phyloP scores from a whole-genome alignment of 2,888 invertebrate species.

The Coleophora deauratella region DNA sequence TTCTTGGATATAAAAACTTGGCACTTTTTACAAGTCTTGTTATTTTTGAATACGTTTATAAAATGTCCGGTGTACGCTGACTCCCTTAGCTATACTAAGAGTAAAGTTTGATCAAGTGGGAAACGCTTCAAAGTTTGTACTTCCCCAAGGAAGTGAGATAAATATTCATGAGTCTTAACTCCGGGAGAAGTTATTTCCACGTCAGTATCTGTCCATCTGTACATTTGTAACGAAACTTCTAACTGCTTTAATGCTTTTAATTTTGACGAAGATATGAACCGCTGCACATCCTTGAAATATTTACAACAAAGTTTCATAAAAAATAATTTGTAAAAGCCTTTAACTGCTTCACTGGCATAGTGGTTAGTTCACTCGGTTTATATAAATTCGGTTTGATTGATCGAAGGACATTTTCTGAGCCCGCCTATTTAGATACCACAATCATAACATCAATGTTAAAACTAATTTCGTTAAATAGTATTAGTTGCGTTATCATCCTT shows the following conservation, averaged over 20 bases:
- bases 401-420: too few relatives aligned
- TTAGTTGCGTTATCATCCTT: too few relatives aligned
- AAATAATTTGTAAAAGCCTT: too few relatives aligned
- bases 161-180: conserved; percentile 71
- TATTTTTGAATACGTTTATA: conserved; percentile 25
- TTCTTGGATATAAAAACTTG: background rate
- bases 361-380: too few relatives aligned
- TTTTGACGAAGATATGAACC: background rate
- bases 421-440: too few relatives aligned
- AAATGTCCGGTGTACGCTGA: conserved; percentile 30
- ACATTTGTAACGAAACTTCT: conserved; percentile 62
- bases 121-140: conserved; percentile 63
- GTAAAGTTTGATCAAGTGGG: conserved; percentile 69
- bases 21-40: background rate
- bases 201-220: conserved; percentile 62
- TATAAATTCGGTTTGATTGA: too few relatives aligned
- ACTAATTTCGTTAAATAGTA: too few relatives aligned
- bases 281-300: background rate
- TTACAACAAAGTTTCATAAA: too few relatives aligned
- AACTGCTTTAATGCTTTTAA: conserved; percentile 51
- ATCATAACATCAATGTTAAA: too few relatives aligned
- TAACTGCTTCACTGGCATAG: too few relatives aligned
- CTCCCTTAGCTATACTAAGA: conserved; percentile 40
- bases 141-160: conserved; percentile 59
- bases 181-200: conserved; percentile 62